Evolutionary conservation across 2,888 invertebrate genomes (phyloP), one percentile per base, ranked within the genome.

Genomic region (Pheosia tremula): DNA sequence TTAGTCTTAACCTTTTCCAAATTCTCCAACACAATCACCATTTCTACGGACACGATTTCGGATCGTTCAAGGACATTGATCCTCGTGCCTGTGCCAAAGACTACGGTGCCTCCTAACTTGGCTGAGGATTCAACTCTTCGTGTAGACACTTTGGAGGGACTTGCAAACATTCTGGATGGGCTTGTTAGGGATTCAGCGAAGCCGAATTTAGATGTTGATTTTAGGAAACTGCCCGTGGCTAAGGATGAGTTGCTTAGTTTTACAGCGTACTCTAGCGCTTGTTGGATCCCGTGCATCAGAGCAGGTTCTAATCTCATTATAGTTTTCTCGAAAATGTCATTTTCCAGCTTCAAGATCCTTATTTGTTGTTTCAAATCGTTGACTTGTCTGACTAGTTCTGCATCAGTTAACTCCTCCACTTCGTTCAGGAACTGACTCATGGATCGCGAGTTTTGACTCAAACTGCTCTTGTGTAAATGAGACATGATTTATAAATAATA

Each of bases 31-130:
- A 94, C 73, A 4, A 93, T 86, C 54, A 94, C 94, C 78, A 94
- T 91, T 75, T 95, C 95, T 1, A 81, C 81, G 0, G 86, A 82
- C 0, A 93, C 91, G 66, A 95, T 79, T 75, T 94, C 94, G 0
- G 94, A 89, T 56, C 94, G 86, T 66, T 95, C 94, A 2, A 94
- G 68, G 0, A 95, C 80, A 61, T 95, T 94, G 45, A 95, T 90
- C 69, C 90, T 93, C 0, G 88, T 86, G 0, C 89, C 90, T 0
- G 81, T 52, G 0, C 89, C 90, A 9, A 88, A 83, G 7, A 86
- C 75, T 0, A 87, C 59, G 0, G 89, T 90, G 0, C 89, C 89
- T 2, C 88, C 86, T 0, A 90, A 67, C 69, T 77, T 88, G 1
- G 85, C 89, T 3, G 88, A 86, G 0, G 92, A 91, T 1, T 91